Evolutionary conservation across 35 echinoderm and acorn worm genomes (phyloP), one percentile per base, ranked within the genome.

Genomic region (Lytechinus pictus): DNA sequence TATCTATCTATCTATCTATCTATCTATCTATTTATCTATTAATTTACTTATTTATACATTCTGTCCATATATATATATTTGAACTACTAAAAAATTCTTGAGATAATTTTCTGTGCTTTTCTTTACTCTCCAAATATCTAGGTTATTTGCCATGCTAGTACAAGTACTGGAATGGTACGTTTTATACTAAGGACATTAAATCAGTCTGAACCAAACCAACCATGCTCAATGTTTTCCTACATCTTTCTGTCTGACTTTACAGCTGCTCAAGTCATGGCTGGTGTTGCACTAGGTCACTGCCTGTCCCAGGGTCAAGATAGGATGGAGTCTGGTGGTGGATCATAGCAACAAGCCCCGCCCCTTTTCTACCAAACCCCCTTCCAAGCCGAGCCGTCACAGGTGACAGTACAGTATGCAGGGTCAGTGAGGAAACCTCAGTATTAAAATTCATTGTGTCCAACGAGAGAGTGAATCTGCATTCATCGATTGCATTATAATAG

Each of bases 251-350:
- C 9, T 4, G 28, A 1, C 8, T 57, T 55, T 57, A 11, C 55
- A 93, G 92, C 92, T 93, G 92, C 92, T 57, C 92, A 93, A n/a
- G 55, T 54, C 4, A 93, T 93, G 92, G 92, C 92, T 21, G 92
- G 92, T 55, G 92, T 93, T 4, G 92, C 92, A 3, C 28, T 93
- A 54, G 92, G 92, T 57, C 92, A 93, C 55, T 93, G 92, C 54
- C n/a, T 93, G 8, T 54, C 92, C n/a, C 92, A 54, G 29, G 9
- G n/a, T 54, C 27, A 27, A n/a, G 92, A 93, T 19, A 93, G 55
- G 55, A 5, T 27, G 54, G 92, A 93, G 9, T 27, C 92, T n/a
- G 54, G 91, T 27, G 56, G 66, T 79, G 92, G 54, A 33, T 93
- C 92, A 57, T 93, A 93, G 92, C 92, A 93, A 27, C 53, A 54